Conservation (phyloP, 92 coral and sea anemone species). For the Ricordea florida region DNA sequence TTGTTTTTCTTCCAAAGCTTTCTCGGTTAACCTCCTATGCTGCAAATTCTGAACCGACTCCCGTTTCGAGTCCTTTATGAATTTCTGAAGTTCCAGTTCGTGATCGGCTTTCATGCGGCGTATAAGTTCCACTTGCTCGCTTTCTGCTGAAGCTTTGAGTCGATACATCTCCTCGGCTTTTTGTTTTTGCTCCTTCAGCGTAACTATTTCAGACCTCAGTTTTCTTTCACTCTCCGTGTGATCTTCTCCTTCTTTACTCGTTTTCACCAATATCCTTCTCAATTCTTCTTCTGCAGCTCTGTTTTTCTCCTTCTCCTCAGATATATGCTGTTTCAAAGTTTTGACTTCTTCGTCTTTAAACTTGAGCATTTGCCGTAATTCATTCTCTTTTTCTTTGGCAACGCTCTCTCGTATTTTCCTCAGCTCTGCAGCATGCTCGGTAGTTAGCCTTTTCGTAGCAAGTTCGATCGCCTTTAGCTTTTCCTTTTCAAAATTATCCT, state of each 20-base stretch:
- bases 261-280: slow-evolving; percentile 70
- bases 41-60: slow-evolving; percentile 89
- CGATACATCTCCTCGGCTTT: slow-evolving; percentile 78
- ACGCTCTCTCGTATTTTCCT: slow-evolving; percentile 70
- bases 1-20: slow-evolving; percentile 83
- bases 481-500: slow-evolving; percentile 87
- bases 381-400: slow-evolving; percentile 84
- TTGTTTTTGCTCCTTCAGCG: slow-evolving; percentile 81
- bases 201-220: slow-evolving; percentile 69
- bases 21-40: slow-evolving; percentile 83
- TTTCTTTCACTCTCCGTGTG: slow-evolving; percentile 69
- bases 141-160: slow-evolving; percentile 87
- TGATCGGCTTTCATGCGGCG: slow-evolving; percentile 89
- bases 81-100: slow-evolving; percentile 80
- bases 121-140: slow-evolving; percentile 89
- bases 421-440: slow-evolving; percentile 86
- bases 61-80: slow-evolving; percentile 83
- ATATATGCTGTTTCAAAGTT: slow-evolving; percentile 81
- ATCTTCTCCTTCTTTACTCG: slow-evolving; percentile 57
- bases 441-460: slow-evolving; percentile 74
- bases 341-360: slow-evolving; percentile 95
- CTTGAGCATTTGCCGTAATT: slow-evolving; percentile 83
- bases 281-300: slow-evolving; percentile 85
- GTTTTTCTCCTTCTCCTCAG: slow-evolving; percentile 80
- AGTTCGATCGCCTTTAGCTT: slow-evolving; percentile 87